Evolutionary conservation across 2,113 vertebrate species (phyloP).

Genomic region (Calidris pygmaea): DNA sequence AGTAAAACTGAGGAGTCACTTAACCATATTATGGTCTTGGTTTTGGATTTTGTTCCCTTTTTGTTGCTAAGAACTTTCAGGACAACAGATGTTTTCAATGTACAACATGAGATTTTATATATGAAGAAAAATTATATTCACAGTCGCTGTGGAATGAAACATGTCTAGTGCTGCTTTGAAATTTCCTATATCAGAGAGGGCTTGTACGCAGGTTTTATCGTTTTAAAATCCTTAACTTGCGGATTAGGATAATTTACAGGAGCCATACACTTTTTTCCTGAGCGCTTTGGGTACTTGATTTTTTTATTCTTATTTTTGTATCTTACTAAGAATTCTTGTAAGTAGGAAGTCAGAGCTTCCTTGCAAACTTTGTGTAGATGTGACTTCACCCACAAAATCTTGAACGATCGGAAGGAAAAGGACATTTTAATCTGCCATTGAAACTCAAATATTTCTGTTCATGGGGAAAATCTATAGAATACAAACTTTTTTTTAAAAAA

Average conservation of each 20-base stretch:
- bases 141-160: neutral
- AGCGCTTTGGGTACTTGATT: neutral
- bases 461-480: neutral
- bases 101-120: neutral
- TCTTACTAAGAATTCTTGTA: neutral
- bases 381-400: neutral
- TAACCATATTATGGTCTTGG: neutral
- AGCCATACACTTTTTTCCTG: neutral
- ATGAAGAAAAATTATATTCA: neutral
- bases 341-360: neutral
- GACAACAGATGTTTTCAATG: constrained; percentile 38
- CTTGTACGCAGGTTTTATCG: neutral
- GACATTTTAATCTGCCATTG: neutral
- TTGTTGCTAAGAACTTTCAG: neutral
- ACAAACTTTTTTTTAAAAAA: neutral
- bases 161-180: neutral
- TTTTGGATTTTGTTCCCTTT: neutral
- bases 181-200: neutral
- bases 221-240: neutral
- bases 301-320: neutral
- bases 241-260: neutral
- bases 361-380: neutral
- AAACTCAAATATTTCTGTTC: neutral
- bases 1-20: constrained; percentile 33
- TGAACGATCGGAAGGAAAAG: neutral